Percentiles rank a stretch among this genome's conserved stretches.
Conservation (phyloP, 2,113 vertebrate species). For the Guaruba guarouba region DNA sequence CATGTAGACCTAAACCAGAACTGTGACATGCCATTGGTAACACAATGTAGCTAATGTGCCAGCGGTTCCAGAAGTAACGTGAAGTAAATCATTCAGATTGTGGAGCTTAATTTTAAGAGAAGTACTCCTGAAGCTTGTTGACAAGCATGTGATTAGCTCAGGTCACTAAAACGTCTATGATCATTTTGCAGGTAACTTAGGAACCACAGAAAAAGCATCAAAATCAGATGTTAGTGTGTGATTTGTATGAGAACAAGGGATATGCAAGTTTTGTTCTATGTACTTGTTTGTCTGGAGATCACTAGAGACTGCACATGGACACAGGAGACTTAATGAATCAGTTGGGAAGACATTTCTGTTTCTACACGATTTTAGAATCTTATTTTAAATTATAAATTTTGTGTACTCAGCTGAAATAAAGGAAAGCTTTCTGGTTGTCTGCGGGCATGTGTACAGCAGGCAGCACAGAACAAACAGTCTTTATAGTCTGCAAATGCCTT, state of each 20-base stretch:
- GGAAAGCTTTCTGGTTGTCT: background rate
- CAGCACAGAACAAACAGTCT: conserved; percentile 11
- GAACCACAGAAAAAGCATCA: background rate
- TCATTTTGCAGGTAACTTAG: background rate
- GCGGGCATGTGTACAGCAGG: background rate
- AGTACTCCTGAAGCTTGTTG: background rate
- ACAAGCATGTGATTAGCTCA: background rate
- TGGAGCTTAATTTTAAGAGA: background rate
- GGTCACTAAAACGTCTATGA: background rate
- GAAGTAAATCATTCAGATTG: background rate
- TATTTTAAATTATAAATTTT: background rate
- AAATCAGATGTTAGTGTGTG: background rate
- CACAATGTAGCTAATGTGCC: accelerated
- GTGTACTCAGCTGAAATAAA: background rate
- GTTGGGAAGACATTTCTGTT: background rate
- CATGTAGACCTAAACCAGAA: background rate
- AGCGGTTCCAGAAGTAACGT: background rate
- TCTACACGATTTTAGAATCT: background rate
- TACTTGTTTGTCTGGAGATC: background rate
- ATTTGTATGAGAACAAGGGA: background rate
- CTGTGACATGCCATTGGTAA: background rate
- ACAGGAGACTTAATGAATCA: background rate
- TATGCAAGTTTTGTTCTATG: background rate
- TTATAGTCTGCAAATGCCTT: background rate
- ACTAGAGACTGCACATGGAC: accelerated